Conservation (phyloP, 2,797 vertebrate genomes). For the Echiichthys vipera region DNA sequence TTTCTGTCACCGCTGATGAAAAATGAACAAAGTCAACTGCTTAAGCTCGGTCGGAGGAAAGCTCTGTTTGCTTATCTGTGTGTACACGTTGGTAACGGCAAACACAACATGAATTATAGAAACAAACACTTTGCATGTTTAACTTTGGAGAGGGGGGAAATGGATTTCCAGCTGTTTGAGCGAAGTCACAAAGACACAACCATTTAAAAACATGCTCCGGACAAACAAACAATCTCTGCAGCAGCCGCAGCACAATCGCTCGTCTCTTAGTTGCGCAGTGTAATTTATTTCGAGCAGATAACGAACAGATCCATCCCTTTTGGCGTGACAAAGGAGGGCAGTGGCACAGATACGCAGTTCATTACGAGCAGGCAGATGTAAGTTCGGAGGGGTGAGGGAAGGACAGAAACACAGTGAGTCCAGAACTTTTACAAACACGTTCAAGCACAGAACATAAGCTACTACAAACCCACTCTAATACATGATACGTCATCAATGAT, state of each 20-base stretch:
- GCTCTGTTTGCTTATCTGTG: constrained; percentile 57
- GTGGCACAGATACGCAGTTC: constrained; percentile 42
- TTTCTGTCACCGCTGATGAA: constrained; percentile 44
- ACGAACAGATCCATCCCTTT: constrained; percentile 47
- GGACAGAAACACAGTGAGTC: constrained; percentile 9
- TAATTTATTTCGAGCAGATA: constrained; percentile 68
- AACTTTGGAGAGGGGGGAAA: constrained; percentile 43
- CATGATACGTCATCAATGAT: neutral
- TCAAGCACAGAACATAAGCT: neutral
- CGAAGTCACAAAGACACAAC: constrained; percentile 46
- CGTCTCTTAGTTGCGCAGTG: constrained; percentile 34
- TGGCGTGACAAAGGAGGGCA: constrained; percentile 53
- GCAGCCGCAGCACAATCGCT: constrained; percentile 46
- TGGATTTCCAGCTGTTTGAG: constrained; percentile 66
- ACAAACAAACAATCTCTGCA: constrained; percentile 49
- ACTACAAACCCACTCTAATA: neutral
- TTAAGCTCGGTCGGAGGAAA: constrained; percentile 31
- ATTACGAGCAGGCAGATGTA: constrained; percentile 45
- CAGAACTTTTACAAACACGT: constrained; percentile 21
- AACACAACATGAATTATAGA: constrained; percentile 69
- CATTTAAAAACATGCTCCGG: constrained; percentile 28
- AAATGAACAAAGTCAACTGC: constrained; percentile 51
- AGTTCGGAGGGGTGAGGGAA: constrained; percentile 32
- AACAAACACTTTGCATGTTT: constrained; percentile 69
- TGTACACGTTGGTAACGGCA: constrained; percentile 50